Evolutionary conservation across 2,888 invertebrate species (phyloP), one percentile per base, ranked within the genome.

Genomic region (Noctua fimbriata): DNA sequence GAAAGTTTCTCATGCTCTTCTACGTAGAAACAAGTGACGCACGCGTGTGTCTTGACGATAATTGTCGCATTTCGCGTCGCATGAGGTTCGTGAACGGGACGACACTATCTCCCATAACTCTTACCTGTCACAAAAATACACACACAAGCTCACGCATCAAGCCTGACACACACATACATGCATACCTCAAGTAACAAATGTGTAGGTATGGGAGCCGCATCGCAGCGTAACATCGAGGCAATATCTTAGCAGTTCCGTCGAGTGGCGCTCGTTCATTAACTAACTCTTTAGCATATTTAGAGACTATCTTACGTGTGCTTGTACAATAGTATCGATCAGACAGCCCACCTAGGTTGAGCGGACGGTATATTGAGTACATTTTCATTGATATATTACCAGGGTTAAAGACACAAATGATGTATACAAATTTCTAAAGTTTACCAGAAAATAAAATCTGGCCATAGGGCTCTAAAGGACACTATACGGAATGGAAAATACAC

Each of bases 201-300:
- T 79, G 78, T 72, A 32, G 28, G 78, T 78, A 63, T 77, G 76
- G 18, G 85, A 66, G 81, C 60, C 36, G 55, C 67, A n/a, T 49
- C 73, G 72, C 66, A 36, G 67, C 65, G 69, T 66, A 71, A 81
- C 78, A 79, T 70, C 77, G 76, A 80, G 74, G 87, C 82, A 80
- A 89, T 89, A 87, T 76, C 81, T 89, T 77, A 87, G 87, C 82
- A 81, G 88, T 81, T 44, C 73, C 71, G 74, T 36, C 69, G 72
- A 49, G 76, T 82, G 73, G 32, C 83, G 82, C 63, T 86, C 81
- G 78, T 84, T 88, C 84, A 87, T 89, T 86, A 88, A 82, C 74
- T 73, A 77, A 73, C 77, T 72, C 44, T 69, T 79, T 79, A 82
- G 80, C 77, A 69, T 60, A 76, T 60, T 79, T 80, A 73, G 78